Conservation (phyloP, 2,797 vertebrate species). For the Liparis tanakae region DNA sequence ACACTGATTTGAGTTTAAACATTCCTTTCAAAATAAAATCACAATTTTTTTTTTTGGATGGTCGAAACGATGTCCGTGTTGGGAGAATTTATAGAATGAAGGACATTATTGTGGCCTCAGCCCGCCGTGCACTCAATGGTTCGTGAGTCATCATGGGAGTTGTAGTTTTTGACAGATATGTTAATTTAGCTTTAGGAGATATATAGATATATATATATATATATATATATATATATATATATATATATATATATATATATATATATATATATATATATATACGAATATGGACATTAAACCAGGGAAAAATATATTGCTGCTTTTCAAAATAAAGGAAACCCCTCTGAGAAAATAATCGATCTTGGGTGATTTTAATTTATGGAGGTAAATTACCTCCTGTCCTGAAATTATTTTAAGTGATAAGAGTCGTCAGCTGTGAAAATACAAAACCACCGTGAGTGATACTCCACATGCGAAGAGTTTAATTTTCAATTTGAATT, state of each 20-base stretch:
- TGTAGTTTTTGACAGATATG: neutral
- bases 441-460: neutral
- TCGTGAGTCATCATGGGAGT: neutral
- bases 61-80: neutral
- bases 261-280: no score
- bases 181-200: neutral
- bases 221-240: no score
- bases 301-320: neutral
- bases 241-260: no score
- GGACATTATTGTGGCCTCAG: neutral
- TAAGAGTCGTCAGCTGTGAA: neutral
- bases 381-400: neutral
- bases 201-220: no score
- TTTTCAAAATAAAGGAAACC: neutral
- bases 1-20: neutral
- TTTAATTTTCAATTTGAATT: neutral
- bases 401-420: neutral
- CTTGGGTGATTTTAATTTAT: neutral
- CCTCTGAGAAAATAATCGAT: neutral
- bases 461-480: neutral
- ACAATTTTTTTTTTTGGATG: no score
- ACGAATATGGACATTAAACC: neutral
- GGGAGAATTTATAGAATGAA: neutral
- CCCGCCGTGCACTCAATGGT: fast-evolving
- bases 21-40: conserved; percentile 1